These are phyloP conservation scores for Macaria liturata DNA, from an alignment of 2,888 invertebrate genomes.

Conservation along the genomic window DNA sequence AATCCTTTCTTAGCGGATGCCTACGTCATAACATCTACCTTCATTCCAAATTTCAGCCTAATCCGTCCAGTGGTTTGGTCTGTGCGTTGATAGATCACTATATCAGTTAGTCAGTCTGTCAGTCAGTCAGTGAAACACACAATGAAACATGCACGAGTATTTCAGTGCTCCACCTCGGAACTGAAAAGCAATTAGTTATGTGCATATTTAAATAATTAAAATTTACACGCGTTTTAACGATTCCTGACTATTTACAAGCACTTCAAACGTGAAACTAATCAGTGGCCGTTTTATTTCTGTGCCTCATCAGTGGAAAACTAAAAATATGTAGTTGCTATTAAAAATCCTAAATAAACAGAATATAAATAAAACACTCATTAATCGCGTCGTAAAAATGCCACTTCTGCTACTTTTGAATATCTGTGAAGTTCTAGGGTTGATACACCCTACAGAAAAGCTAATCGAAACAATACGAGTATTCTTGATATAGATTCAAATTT, in stretches of 20 bases:
- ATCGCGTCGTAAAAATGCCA: constrained; percentile 42
- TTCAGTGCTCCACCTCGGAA: no score
- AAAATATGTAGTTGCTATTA: constrained; percentile 32
- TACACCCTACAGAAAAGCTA: constrained; percentile 11
- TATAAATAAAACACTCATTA: constrained; percentile 27
- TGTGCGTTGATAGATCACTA: no score
- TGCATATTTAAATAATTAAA: constrained; percentile 4
- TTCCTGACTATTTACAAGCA: constrained; percentile 13
- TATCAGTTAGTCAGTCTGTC: no score
- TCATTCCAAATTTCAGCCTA: no score
- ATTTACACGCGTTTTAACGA: constrained; percentile 8
- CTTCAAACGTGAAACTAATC: constrained; percentile 21
- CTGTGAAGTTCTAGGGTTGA: constrained; percentile 16
- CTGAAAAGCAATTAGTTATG: constrained; percentile 1
- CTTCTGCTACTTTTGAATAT: constrained; percentile 42
- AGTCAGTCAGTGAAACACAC: no score
- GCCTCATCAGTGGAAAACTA: constrained; percentile 32
- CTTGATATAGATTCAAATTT: no score
- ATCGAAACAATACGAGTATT: no score
- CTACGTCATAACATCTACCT: no score
- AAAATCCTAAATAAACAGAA: constrained; percentile 30
- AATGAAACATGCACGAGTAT: no score
- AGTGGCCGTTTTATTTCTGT: constrained; percentile 25
- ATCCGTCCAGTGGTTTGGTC: no score
- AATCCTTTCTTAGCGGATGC: no score